These are phyloP conservation scores for Carassius carassius DNA, from an alignment of 2,113 vertebrate species.

Conservation along the genomic window DNA sequence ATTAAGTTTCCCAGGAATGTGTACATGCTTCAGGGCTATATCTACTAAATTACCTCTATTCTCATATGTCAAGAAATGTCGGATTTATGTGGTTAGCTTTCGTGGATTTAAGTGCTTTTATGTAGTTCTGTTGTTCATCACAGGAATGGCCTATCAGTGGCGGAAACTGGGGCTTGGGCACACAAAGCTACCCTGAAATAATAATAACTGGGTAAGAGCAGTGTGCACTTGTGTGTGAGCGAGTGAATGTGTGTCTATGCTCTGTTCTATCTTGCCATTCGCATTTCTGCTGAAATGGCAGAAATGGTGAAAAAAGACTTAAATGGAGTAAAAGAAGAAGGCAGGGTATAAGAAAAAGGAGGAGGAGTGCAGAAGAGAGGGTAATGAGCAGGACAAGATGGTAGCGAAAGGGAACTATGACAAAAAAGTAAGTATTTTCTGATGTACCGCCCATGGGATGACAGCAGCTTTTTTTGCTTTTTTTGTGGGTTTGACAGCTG, in stretches of 20 bases:
- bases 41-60: not conserved
- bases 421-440: conserved; percentile 44
- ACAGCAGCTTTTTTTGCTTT: conserved; percentile 18
- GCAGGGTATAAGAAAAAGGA: not conserved
- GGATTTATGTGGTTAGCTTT: conserved; percentile 6
- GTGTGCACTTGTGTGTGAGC: conserved; percentile 15
- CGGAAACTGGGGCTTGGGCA: conserved; percentile 96
- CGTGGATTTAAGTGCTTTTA: conserved; percentile 44
- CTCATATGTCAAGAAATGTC: not conserved
- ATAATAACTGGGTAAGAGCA: conserved; percentile 96
- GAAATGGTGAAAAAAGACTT: not conserved
- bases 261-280: conserved; percentile 31
- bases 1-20: not conserved
- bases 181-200: conserved; percentile 98
- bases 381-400: conserved; percentile 28
- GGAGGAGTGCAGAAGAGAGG: not conserved
- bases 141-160: conserved; percentile 99
- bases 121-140: conserved; percentile 57
- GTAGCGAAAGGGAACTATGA: conserved; percentile 1
- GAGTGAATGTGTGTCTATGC: conserved; percentile 1
- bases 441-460: conserved; percentile 23
- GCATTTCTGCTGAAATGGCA: conserved; percentile 55
- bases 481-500: conserved; percentile 35
- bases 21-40: not conserved
- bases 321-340: conserved; percentile 21